Conservation (phyloP, 2,888 invertebrate genomes). For the Agonopterix subpropinquella region DNA sequence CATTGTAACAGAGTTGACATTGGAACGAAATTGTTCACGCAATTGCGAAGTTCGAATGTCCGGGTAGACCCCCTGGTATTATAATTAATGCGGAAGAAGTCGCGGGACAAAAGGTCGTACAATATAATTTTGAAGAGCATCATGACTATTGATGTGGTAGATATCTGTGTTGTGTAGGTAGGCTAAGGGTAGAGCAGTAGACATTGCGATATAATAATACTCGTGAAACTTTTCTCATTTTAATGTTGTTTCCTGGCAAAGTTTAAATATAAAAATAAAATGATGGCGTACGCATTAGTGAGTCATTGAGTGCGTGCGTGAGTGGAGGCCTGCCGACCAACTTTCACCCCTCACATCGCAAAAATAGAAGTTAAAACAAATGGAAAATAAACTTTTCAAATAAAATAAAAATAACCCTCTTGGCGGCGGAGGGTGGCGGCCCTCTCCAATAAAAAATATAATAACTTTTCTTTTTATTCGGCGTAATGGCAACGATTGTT, state of each 20-base stretch:
- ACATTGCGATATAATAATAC: constrained; percentile 44
- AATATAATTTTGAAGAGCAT: too few relatives aligned
- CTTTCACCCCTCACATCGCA: constrained; percentile 62
- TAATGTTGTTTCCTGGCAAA: constrained; percentile 67
- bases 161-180: too few relatives aligned
- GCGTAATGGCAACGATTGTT: constrained; percentile 71
- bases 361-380: constrained; percentile 73
- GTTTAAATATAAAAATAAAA: constrained; percentile 75
- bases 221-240: constrained; percentile 68
- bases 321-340: constrained; percentile 34
- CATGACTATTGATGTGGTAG: too few relatives aligned
- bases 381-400: constrained; percentile 75
- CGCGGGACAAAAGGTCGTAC: too few relatives aligned
- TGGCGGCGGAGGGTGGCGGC: constrained; percentile 70
- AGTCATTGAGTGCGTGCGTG: constrained; percentile 70
- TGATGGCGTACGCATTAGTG: constrained; percentile 72
- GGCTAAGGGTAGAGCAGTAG: constrained; percentile 4
- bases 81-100: too few relatives aligned
- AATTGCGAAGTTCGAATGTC: too few relatives aligned
- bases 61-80: too few relatives aligned
- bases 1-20: too few relatives aligned
- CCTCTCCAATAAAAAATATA: constrained; percentile 74
- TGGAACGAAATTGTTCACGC: too few relatives aligned
- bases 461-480: constrained; percentile 76
- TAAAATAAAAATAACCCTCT: constrained; percentile 76